phyloP scores from a whole-genome alignment of 2,113 vertebrate species.

The Pagrus major region DNA sequence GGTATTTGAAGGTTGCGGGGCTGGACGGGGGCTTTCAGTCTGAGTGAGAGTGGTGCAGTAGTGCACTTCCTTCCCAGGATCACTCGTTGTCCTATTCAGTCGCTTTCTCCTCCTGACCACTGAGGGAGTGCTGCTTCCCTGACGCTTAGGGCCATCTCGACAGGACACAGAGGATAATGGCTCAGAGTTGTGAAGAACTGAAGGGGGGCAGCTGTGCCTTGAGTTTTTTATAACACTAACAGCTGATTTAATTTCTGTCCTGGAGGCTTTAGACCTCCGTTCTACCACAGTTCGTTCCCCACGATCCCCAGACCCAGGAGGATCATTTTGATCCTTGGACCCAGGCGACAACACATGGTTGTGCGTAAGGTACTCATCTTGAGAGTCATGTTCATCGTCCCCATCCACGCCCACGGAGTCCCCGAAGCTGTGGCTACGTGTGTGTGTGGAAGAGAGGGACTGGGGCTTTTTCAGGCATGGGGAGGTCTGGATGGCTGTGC shows the following conservation, averaged over 20 bases:
- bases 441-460: slow-evolving; percentile 66
- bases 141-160: slow-evolving; percentile 70
- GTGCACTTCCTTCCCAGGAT: slow-evolving; percentile 81
- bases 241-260: slow-evolving; percentile 64
- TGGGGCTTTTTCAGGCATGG: slow-evolving; percentile 87
- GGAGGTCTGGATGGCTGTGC: slow-evolving; percentile 90
- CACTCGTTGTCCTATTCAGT: slow-evolving; percentile 77
- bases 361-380: slow-evolving; percentile 73
- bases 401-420: slow-evolving; percentile 72
- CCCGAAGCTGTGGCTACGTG: slow-evolving; percentile 79
- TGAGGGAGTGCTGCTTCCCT: slow-evolving; percentile 65
- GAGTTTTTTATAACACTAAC: slow-evolving; percentile 62
- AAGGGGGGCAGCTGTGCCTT: slow-evolving; percentile 73
- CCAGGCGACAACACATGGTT: slow-evolving; percentile 45
- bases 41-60: slow-evolving; percentile 78
- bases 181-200: slow-evolving; percentile 65
- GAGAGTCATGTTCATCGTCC: slow-evolving; percentile 78
- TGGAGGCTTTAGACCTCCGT: slow-evolving; percentile 66
- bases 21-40: slow-evolving; percentile 64
- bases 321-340: slow-evolving; percentile 62
- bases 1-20: slow-evolving; percentile 42
- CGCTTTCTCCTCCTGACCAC: slow-evolving; percentile 65
- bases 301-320: slow-evolving; percentile 40
- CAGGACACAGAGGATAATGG: slow-evolving; percentile 62
- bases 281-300: slow-evolving; percentile 64